Conservation (phyloP, 2,113 vertebrate species). For the Oryzias woworae region DNA sequence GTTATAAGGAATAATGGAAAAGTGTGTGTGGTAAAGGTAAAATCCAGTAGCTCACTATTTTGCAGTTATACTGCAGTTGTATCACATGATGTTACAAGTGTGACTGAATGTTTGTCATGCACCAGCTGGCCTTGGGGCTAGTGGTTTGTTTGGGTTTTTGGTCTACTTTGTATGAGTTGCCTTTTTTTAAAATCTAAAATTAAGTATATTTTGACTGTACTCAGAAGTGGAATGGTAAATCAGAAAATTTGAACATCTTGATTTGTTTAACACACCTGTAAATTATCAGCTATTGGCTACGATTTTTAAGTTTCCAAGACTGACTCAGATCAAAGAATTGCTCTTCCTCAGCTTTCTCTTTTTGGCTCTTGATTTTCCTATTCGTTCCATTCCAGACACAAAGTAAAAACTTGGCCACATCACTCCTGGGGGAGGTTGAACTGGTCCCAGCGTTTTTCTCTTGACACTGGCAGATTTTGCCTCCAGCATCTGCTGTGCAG, state of each 20-base stretch:
- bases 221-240: slow-evolving; percentile 1
- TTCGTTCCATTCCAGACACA: slow-evolving; percentile 33
- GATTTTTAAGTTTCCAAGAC: slow-evolving; percentile 27
- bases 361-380: slow-evolving; percentile 26
- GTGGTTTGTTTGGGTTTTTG: slow-evolving; percentile 54
- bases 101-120: slow-evolving; percentile 38
- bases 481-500: slow-evolving; percentile 72
- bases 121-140: slow-evolving; percentile 39
- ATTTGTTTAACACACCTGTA: slow-evolving; percentile 50
- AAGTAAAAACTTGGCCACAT: slow-evolving; percentile 50
- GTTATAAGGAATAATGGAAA: slow-evolving; percentile 22
- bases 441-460: slow-evolving; percentile 61
- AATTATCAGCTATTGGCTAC: slow-evolving; percentile 26
- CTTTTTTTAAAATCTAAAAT: slow-evolving; percentile 13
- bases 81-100: slow-evolving; percentile 46
- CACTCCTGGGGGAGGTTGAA: slow-evolving; percentile 47
- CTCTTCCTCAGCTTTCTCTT: slow-evolving; percentile 7
- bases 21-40: slow-evolving; percentile 56
- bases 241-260: slow-evolving; percentile 26
- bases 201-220: not conserved
- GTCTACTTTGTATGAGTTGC: slow-evolving; percentile 30
- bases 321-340: slow-evolving; percentile 49
- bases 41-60: slow-evolving; percentile 57
- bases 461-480: slow-evolving; percentile 50
- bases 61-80: slow-evolving; percentile 36